These are phyloP conservation scores for Phoeniculus purpureus DNA, from an alignment of 2,797 vertebrate species.

Conservation along the genomic window DNA sequence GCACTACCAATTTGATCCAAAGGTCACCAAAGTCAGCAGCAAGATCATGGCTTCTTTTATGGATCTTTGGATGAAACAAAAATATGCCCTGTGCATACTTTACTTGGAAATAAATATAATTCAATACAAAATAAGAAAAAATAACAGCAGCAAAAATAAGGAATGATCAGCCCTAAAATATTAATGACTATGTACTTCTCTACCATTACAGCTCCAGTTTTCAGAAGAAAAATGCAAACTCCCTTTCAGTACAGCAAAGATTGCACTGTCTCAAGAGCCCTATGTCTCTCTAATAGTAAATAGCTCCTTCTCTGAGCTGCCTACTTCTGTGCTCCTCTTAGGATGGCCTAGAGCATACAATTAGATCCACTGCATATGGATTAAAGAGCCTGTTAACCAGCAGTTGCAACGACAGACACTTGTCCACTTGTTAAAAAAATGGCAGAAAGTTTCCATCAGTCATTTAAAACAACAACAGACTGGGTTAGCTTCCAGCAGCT, in stretches of 20 bases:
- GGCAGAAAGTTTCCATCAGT: slow-evolving; percentile 15
- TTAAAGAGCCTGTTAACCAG: slow-evolving; percentile 20
- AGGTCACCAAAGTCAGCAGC: neutral
- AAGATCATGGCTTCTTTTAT: neutral
- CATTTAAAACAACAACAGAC: slow-evolving; percentile 5
- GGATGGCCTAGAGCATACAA: slow-evolving; percentile 1
- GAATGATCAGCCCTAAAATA: neutral
- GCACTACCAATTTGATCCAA: slow-evolving; percentile 12
- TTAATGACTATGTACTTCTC: neutral
- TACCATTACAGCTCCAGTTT: neutral
- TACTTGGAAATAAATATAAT: neutral
- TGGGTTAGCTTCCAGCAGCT: neutral
- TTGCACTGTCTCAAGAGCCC: neutral
- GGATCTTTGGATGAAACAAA: neutral
- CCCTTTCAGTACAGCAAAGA: neutral
- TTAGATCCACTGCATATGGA: slow-evolving; percentile 19
- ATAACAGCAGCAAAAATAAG: neutral
- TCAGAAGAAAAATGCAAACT: neutral
- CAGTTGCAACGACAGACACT: slow-evolving; percentile 7
- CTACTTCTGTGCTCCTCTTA: slow-evolving; percentile 5
- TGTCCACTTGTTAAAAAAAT: slow-evolving; percentile 20
- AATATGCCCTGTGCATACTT: neutral
- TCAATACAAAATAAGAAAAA: neutral
- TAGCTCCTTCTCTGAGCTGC: neutral
- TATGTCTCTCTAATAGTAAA: neutral